Percentiles rank a stretch among this genome's conserved stretches.
Conservation (phyloP, 2,888 invertebrate genomes). For the Diplazon laetatorius region DNA sequence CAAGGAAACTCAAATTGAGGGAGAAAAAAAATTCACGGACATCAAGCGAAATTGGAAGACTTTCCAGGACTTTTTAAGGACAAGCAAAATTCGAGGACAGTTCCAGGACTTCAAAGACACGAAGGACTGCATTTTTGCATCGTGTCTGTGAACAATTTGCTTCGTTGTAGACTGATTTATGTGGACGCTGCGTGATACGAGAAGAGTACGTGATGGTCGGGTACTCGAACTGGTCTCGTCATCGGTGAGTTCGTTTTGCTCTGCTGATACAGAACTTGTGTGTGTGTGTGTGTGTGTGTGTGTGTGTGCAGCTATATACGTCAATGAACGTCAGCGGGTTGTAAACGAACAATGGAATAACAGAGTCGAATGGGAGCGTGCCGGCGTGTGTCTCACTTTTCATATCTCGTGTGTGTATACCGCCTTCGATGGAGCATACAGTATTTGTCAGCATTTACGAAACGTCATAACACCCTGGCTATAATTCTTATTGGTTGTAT, state of each 20-base stretch:
- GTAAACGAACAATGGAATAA: constrained; percentile 66
- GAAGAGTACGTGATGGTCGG: constrained; percentile 5
- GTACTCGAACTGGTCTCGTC: constrained; percentile 42
- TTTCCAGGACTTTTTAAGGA: too few relatives aligned
- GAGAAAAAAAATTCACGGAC: too few relatives aligned
- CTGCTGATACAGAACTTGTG: constrained; percentile 35
- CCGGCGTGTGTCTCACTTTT: constrained; percentile 79
- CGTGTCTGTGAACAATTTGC: constrained; percentile 1
- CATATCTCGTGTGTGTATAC: constrained; percentile 65
- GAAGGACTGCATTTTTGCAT: background rate
- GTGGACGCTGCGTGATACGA: background rate
- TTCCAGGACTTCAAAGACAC: too few relatives aligned
- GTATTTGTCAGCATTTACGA: constrained; percentile 77
- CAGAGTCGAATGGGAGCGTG: constrained; percentile 78
- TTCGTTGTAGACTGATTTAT: background rate
- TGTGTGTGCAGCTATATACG: background rate
- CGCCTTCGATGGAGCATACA: constrained; percentile 58
- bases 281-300: too few relatives aligned
- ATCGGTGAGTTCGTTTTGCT: constrained; percentile 30
- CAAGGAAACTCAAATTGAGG: too few relatives aligned
- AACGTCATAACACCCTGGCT: constrained; percentile 75
- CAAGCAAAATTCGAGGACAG: too few relatives aligned
- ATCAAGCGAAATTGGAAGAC: too few relatives aligned
- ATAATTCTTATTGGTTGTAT: constrained; percentile 12
- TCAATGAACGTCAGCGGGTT: constrained; percentile 54